Percentiles rank a stretch among this genome's conserved stretches.
Conservation (phyloP, 2,113 vertebrate species). For the Prietella phreatophila region DNA sequence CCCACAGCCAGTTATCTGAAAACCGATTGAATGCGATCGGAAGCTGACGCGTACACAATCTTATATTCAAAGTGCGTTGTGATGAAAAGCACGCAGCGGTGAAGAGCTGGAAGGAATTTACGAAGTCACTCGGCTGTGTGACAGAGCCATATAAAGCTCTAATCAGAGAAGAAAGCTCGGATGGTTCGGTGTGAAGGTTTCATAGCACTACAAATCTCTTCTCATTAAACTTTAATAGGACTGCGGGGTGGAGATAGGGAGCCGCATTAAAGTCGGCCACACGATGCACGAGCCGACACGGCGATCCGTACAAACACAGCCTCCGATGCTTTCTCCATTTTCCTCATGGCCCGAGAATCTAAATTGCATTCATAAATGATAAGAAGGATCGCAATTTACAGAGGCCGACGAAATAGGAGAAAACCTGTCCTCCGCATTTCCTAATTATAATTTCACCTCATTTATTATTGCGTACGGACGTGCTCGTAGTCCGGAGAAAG, state of each 20-base stretch:
- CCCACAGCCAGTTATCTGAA: slow-evolving; percentile 40
- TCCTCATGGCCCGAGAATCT: slow-evolving; percentile 42
- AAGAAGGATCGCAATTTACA: slow-evolving; percentile 44
- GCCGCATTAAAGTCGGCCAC: slow-evolving; percentile 4
- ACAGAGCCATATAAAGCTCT: slow-evolving; percentile 35
- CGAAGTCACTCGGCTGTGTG: slow-evolving; percentile 44
- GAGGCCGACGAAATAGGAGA: slow-evolving; percentile 8
- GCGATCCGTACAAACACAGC: background rate
- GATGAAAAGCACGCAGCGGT: slow-evolving; percentile 5
- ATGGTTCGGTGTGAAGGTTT: slow-evolving; percentile 37
- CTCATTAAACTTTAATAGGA: slow-evolving; percentile 44
- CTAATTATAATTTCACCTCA: slow-evolving; percentile 50
- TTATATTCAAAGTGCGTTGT: slow-evolving; percentile 47
- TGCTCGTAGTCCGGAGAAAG: background rate
- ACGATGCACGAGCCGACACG: background rate
- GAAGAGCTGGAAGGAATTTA: slow-evolving; percentile 30
- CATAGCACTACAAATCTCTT: slow-evolving; percentile 25
- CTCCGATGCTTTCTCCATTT: slow-evolving; percentile 1
- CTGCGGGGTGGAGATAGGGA: slow-evolving; percentile 32
- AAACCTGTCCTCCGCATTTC: slow-evolving; percentile 38
- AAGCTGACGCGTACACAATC: slow-evolving; percentile 42
- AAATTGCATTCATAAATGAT: slow-evolving; percentile 57
- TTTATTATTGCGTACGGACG: background rate
- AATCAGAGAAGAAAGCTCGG: slow-evolving; percentile 38
- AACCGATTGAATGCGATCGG: slow-evolving; percentile 57